Evolutionary conservation across 2,113 vertebrate species (phyloP), one percentile per base, ranked within the genome.

Genomic region (Setophaga petechia): DNA sequence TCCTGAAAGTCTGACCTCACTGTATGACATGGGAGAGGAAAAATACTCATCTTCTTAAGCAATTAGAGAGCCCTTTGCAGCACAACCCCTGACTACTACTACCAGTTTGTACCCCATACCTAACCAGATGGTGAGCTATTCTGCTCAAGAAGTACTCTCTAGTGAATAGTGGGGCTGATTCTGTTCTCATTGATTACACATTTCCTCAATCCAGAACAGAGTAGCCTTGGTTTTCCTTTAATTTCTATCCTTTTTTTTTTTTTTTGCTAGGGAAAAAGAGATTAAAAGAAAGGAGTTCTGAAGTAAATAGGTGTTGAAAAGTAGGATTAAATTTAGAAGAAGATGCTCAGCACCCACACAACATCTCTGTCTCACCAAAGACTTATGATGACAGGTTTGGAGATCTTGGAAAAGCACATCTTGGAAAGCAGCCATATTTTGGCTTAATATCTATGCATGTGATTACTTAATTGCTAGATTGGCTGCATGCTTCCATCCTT

Each of bases 261-360:
- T 7, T 51, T 84, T 15, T 73, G 2, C 22, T 63, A 43, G 20
- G 37, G 28, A 7, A 30, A n/a, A 67, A 31, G 52, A 71, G 11
- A 39, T 31, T 41, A 61, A 78, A 90, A 61, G 6, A 13, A 88
- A 83, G 67, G 27, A 37, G 35, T 79, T 88, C 35, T 79, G 52
- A 63, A 73, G 41, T 57, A 83, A 84, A 65, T 35, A 69, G 54
- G 49, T 77, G 21, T 15, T 73, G 63, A 89, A 49, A 88, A 83
- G 35, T 52, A 52, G 49, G 31, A 76, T 65, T 90, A 90, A 88
- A 90, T 93, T 73, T 86, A 93, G 79, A 92, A 20, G 55, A 92
- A 73, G 62, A 72, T 71, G 43, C 67, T 90, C 31, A 55, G 30
- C 39, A 61, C 54, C 35, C 72, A 88, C 79, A 12, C 66, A 81